Conservation (phyloP, 2,888 invertebrate species). For the Hirtodrosophila duncani region DNA sequence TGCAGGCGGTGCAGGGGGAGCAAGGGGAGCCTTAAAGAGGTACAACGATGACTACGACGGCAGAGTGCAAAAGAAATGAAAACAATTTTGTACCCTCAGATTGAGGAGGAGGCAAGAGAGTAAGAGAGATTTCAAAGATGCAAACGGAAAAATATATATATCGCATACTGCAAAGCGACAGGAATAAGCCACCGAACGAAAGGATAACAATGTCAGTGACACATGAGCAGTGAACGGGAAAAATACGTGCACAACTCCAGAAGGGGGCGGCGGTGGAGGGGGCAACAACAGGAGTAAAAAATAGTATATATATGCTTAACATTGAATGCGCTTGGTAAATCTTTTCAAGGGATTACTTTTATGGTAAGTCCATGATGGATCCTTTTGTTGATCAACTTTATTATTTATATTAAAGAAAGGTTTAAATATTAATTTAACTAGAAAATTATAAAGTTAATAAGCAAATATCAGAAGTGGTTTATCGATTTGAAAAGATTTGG, state of each 20-base stretch:
- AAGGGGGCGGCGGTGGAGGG: too few species aligned
- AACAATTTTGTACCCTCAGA: constrained; percentile 22
- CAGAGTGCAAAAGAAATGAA: constrained; percentile 5
- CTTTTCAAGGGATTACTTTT: background rate
- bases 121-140: constrained; percentile 5
- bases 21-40: background rate
- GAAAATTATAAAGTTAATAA: too few species aligned
- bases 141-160: constrained; percentile 33
- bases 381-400: too few species aligned
- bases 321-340: background rate
- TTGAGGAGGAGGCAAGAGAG: constrained; percentile 18
- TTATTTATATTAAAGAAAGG: too few species aligned
- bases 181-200: constrained; percentile 59
- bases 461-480: too few species aligned
- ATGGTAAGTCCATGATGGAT: too few species aligned
- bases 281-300: constrained; percentile 4
- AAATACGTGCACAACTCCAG: constrained; percentile 4
- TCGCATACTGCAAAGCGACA: constrained; percentile 54
- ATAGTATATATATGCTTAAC: background rate
- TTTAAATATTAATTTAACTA: too few species aligned
- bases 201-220: constrained; percentile 62
- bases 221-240: constrained; percentile 39
- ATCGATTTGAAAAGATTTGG: too few species aligned
- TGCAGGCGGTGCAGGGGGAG: background rate
- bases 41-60: background rate